Base-by-base conservation (phyloP, 2,797 vertebrate genomes). In the Halcyon badia region DNA sequence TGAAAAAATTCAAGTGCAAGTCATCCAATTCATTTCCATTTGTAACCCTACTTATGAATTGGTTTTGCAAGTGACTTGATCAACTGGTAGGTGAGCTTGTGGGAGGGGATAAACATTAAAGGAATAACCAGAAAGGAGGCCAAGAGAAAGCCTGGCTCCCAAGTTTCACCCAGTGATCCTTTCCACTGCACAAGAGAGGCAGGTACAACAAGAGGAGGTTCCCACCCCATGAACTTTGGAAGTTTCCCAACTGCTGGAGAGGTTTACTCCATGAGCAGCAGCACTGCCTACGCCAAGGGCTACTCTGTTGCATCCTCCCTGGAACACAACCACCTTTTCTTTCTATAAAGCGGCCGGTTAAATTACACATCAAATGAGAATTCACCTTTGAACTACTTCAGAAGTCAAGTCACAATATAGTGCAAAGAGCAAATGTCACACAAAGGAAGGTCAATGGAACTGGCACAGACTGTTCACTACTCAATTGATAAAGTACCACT, bases 181-280 rank as follows among this genome's bases (percentile, higher is more conserved):
- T 70, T 52, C 69, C 65, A 26, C 57, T n/a, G 28, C 69, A 86
- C 75, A 85, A 90, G 46, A 80, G 22, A 71, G 30, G 35, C 51
- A 75, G 58, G 64, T 71, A 62, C 37, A 57, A 73, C 79, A 90
- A 21, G 16, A 65, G 58, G 57, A 87, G 31, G 84, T 76, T 94
- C 83, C 87, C 91, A 94, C 61, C 89, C 87, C 42, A 4, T 66
- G 77, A 95, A 90, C 91, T 88, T 24, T 65, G 76, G 89, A 89
- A 91, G 70, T 82, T 96, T 86, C 89, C 72, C 96, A 97, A 76
- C 58, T 48, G 54, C 54, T 48, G 62, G 46, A 95, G 87, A 83
- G 69, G 16, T 76, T 80, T 57, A 77, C 72, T 73, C 75, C 69
- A 60, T 3, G 4, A 89, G 31, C 86, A 80, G 60, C 71, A 87